Base-by-base conservation (phyloP, 2,113 vertebrate genomes). In the Noctilio leporinus region DNA sequence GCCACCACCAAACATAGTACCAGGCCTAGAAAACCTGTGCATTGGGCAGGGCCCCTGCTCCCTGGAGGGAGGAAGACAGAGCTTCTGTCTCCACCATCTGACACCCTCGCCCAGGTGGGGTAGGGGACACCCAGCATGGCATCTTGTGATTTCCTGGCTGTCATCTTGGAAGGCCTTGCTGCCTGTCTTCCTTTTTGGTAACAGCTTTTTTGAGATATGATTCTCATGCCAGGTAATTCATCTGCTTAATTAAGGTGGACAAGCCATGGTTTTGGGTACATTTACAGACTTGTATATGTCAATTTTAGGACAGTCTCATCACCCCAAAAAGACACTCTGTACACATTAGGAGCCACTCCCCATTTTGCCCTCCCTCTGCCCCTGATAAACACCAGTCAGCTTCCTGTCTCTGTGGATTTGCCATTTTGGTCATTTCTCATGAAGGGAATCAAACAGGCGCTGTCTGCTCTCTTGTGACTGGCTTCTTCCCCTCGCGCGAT, bases 1-100 rank as follows among this genome's bases (percentile, higher is more conserved):
- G 91, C 92, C 89, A 94, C 80, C 20, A 14, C 73, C 93, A n/a
- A 59, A 81, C 81, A 80, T 85, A 73, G 28, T 38, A 35, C 11
- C 57, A 81, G 76, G 75, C 47, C 69, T 33, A 59, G 43, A 73
- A 43, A 80, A n/a, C 33, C 40, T 5, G 65, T 51, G 33, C 30
- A 53, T 76, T 22, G 43, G n/a, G 78, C 81, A 40, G 64, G 72
- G 26, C 26, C 0, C 73, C 65, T 38, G 87, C 67, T 86, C 40
- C 15, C 75, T 28, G 49, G 51, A 72, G 47, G 43, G 38, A 59
- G 28, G 15, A 49, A 55, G 83, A 28, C 70, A 5, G 38, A 70
- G 75, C 49, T 20, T 72, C 51, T 62, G 40, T 75, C 20, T 67
- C 64, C 17, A 17, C 43, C 24, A 3, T 72, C 70, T 28, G 65